These are phyloP conservation scores for Lytechinus variegatus DNA, from an alignment of 35 echinoderm and acorn worm species.

Conservation along the genomic window DNA sequence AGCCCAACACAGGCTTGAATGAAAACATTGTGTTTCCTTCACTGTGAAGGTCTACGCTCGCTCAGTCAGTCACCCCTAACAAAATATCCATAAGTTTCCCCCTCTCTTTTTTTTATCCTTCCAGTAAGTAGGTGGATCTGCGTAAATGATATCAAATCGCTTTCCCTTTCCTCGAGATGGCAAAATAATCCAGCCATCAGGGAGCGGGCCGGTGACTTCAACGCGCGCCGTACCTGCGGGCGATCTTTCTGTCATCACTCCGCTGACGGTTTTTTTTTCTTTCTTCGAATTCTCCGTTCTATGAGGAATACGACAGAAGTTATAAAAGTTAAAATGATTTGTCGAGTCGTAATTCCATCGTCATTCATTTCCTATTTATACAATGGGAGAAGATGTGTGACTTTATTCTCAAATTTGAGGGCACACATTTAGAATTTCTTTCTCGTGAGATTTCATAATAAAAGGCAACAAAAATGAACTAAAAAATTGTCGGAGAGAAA, in stretches of 20 bases:
- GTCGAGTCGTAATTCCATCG: not conserved
- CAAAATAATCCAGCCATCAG: not conserved
- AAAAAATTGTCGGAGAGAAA: not conserved
- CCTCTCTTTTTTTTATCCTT: no score
- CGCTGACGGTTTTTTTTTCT: not conserved
- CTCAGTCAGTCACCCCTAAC: conserved; percentile 35
- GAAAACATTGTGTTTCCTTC: conserved; percentile 2
- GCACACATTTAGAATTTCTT: not conserved
- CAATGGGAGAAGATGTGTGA: not conserved
- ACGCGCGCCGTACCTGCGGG: conserved; percentile 3
- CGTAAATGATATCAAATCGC: not conserved
- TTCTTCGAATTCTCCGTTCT: not conserved
- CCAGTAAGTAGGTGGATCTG: not conserved
- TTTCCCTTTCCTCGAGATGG: not conserved
- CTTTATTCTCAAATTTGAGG: not conserved
- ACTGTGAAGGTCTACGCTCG: not conserved
- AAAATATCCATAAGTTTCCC: not conserved
- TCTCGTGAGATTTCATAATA: not conserved
- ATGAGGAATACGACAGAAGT: not conserved
- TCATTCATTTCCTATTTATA: not conserved
- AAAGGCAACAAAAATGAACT: not conserved
- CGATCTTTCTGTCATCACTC: conserved; percentile 24
- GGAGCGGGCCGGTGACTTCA: conserved; percentile 16
- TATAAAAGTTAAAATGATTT: not conserved
- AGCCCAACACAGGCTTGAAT: not conserved